A percentile compares a stretch with the other conserved stretches of the same genome.
phyloP scores from a whole-genome alignment of 2,113 vertebrate species.

The Riparia riparia region DNA sequence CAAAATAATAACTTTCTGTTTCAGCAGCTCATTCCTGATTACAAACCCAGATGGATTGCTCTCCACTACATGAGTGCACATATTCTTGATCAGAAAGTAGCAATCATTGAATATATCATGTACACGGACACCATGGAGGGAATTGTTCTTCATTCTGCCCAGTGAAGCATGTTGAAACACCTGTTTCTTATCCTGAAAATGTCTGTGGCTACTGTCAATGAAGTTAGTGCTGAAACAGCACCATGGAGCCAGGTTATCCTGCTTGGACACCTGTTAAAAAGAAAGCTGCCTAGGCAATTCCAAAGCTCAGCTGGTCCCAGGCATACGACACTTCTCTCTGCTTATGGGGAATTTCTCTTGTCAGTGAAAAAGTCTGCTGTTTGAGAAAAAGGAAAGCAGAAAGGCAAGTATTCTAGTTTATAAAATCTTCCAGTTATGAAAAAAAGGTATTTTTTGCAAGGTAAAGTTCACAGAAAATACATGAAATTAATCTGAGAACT shows the following conservation, averaged over 20 bases:
- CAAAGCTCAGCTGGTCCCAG: background rate
- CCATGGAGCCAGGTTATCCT: background rate
- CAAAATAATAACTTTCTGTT: slow-evolving; percentile 13
- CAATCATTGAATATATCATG: slow-evolving; percentile 52
- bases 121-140: background rate
- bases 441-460: background rate
- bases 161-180: slow-evolving; percentile 36
- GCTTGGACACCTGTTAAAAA: background rate
- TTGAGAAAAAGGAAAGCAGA: background rate
- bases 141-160: slow-evolving; percentile 32
- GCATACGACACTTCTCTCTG: background rate
- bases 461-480: background rate
- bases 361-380: background rate
- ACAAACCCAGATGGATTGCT: slow-evolving; percentile 31
- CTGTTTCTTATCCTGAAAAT: slow-evolving; percentile 21
- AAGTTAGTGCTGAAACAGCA: slow-evolving; percentile 29
- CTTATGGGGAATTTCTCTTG: background rate
- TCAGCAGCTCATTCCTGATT: background rate
- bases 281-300: background rate
- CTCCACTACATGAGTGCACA: background rate
- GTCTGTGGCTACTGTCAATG: background rate
- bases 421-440: background rate
- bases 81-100: slow-evolving; percentile 32
- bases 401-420: background rate
- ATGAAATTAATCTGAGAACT: background rate